Evolutionary conservation across 92 coral and sea anemone species (phyloP), one percentile per base, ranked within the genome.

Genomic region (Siderastrea radians): DNA sequence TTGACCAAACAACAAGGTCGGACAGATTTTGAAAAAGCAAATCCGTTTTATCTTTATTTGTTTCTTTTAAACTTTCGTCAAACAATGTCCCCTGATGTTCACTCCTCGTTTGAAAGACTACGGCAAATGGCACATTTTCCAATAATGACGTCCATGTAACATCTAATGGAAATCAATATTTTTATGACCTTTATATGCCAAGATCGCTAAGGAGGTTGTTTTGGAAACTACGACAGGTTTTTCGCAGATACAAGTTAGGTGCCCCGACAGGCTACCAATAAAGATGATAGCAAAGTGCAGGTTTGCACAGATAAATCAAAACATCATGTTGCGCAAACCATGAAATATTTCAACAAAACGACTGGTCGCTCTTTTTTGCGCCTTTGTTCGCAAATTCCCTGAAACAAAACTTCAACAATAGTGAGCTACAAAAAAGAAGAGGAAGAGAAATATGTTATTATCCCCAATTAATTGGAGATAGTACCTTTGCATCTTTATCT

Each of bases 261-360:
- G 53, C 44, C 80, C 72, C 44, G 11, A 43, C 72, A 59, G 80
- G 52, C 70, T 60, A 50, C 87, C 87, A 84, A 84, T 84, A 45
- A 38, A 66, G 61, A 69, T 49, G 57, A 78, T 63, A 59, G 19
- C 26, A 81, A 81, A n/a, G 46, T 43, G 44, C 69, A 3, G 58
- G 58, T 82, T 60, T 53, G 57, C 57, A 45, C 3, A 16, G 48
- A 46, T 3, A 82, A 71, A 44, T 70, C 72, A 62, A 84, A 84
- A 84, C 73, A 84, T 17, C 44, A 11, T 71, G 72, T 84, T 84
- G 79, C 87, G 80, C 87, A 2, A 84, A 74, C 78, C 72, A 17
- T 73, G 72, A 83, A 83, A 72, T 71, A 83, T 72, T 83, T 83
- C 72, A 60, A 83, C 79, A 61, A 49, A 49, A 59, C 61, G 72